A percentile compares a stretch with the other conserved stretches of the same genome.
Evolutionary conservation across 2,888 invertebrate species (phyloP).

Genomic region (Pharmacophagus antenor): DNA sequence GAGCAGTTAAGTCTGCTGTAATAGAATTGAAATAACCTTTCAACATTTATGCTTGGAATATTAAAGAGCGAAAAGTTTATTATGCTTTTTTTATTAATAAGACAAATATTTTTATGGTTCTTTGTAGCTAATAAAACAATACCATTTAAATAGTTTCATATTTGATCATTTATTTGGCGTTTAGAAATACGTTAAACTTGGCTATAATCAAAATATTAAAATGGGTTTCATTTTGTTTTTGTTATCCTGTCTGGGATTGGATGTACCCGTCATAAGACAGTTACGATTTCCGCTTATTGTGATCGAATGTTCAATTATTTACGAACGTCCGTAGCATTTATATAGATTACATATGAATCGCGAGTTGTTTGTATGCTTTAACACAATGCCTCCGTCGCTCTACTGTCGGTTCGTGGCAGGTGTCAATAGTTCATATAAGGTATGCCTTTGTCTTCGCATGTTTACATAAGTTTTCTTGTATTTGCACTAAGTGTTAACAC

Average conservation of each 20-base stretch:
- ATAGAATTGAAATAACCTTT: too few relatives aligned
- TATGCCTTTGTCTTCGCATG: constrained; percentile 48
- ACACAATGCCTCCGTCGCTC: constrained; percentile 23
- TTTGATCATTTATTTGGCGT: too few relatives aligned
- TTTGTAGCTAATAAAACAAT: too few relatives aligned
- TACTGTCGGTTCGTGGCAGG: constrained; percentile 29
- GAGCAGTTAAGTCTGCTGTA: too few relatives aligned
- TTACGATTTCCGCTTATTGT: constrained; percentile 28
- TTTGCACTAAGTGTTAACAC: constrained; percentile 19
- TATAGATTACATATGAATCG: constrained; percentile 17
- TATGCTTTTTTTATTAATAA: too few relatives aligned
- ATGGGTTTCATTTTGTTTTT: neutral
- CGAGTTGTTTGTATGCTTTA: constrained; percentile 15
- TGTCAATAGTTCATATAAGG: constrained; percentile 27
- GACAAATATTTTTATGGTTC: too few relatives aligned
- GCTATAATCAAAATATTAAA: neutral
- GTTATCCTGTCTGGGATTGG: neutral
- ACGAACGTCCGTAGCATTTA: constrained; percentile 21
- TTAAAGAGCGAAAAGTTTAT: too few relatives aligned
- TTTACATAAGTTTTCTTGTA: constrained; percentile 44
- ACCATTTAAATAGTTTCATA: too few relatives aligned
- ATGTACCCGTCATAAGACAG: neutral
- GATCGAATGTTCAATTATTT: constrained; percentile 21
- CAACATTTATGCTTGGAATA: too few relatives aligned
- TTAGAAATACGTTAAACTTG: too few relatives aligned